Conservation (phyloP, 1,140 invertebrate species). For the Pseudobourletiella spinata region DNA sequence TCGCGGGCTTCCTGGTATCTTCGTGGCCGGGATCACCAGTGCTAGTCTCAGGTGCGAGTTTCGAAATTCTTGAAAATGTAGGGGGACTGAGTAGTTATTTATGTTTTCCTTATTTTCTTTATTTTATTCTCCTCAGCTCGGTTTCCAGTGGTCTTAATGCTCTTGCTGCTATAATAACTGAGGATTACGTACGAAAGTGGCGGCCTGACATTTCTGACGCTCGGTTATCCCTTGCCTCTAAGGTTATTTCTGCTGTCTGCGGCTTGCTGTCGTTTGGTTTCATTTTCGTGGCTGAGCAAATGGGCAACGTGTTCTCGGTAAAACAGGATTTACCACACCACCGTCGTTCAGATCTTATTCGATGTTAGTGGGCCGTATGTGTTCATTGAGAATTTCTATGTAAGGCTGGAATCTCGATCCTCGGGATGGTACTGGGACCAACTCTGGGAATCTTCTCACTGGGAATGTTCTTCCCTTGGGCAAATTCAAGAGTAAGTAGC, state of each 20-base stretch:
- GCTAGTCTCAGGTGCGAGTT: constrained; percentile 48
- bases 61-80: not conserved
- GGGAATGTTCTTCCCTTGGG: constrained; percentile 59
- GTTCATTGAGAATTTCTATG: no score
- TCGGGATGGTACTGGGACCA: constrained; percentile 56
- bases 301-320: constrained; percentile 28
- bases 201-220: constrained; percentile 9
- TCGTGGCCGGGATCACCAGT: constrained; percentile 50
- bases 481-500: constrained; percentile 52
- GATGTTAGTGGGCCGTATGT: no score
- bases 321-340: no score
- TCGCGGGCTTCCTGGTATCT: constrained; percentile 47
- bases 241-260: not conserved
- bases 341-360: no score
- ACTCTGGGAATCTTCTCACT: constrained; percentile 61
- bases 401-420: not conserved
- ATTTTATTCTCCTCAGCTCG: constrained; percentile 13
- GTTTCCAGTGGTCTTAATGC: constrained; percentile 24
- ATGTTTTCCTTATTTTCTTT: not conserved
- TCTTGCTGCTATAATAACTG: constrained; percentile 8
- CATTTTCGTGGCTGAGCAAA: constrained; percentile 21
- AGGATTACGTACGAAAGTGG: constrained; percentile 27
- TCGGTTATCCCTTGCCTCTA: constrained; percentile 11
- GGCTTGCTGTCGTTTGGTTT: constrained; percentile 23
- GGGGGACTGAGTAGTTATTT: not conserved